Base-by-base conservation (phyloP, 2,888 invertebrate species). In the Chrysotoxum bicinctum region DNA sequence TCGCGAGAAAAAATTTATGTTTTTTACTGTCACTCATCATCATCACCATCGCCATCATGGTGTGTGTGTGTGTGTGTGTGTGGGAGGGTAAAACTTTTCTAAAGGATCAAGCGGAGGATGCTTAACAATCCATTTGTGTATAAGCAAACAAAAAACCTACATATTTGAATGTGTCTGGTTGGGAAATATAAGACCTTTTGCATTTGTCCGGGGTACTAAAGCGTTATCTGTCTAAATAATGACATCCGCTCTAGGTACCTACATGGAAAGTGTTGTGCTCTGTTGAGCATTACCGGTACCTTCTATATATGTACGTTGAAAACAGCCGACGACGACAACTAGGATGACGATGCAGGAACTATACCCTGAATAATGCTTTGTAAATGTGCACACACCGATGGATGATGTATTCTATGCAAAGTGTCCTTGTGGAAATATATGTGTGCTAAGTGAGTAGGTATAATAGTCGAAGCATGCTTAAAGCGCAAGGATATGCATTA, bases 141-240 rank as follows among this genome's bases (percentile, higher is more conserved):
- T 58, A 37, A 1, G 7, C 23, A 6, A 23, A 40, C 8, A 23
- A 23, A 26, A 26, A 21, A 14, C 21, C n/a, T 23, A 23, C 21
- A 35, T 14, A 43, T 40, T 50, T 45, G 26, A 48, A 35, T 30
- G 40, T 52, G 23, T 52, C 35, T 79, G 32, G 54, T 26, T 75
- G 16, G 40, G 52, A 74, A 73, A 73, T 43, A 40, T 43, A 48
- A 62, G 62, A 73, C 50, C 26, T 50, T 58, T 26, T 45, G 54
- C 56, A 66, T 58, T 77, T 21, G 35, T 73, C 72, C 52, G 50
- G 60, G 58, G 77, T 26, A 40, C 52, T 40, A 30, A 62, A 64
- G 40, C 69, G 70, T 79, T 76, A 73, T 75, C 73, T 64, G 62
- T 74, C 78, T 74, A 83, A 78, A 78, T 83, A 83, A 78, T 83